Base-by-base conservation (phyloP, 2,797 vertebrate species). In the Pampus argenteus region DNA sequence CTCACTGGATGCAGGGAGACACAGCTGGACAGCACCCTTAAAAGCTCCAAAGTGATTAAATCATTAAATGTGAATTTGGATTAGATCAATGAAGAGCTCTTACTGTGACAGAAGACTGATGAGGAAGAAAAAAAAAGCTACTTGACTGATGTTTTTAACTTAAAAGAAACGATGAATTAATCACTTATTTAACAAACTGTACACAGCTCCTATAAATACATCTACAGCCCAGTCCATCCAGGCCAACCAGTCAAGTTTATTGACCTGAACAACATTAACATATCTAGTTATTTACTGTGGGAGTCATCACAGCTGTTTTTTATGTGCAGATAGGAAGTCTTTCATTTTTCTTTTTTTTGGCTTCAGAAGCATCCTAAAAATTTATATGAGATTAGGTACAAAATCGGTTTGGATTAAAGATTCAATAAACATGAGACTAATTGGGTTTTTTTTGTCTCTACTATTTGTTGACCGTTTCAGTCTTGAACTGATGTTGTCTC, bases 361-460 rank as follows among this genome's bases (percentile, higher is more conserved):
- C 2, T 25, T 10, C n/a, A 11, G 3, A 68, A 17, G 31, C 5
- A 25, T 56, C 36, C 40, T 2, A 65, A 66, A 65, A 34, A 51
- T 45, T 66, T 54, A 54, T 4, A 36, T 18, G 45, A 58, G 48
- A 13, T 15, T 2, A 67, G 23, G 26, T 42, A 67, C 40, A 34
- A 45, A 51, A 2, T 7, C n/a, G 68, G 36, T 74, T 66, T 80
- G 18, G 31, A 80, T 69, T 78, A 68, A 71, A 81, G 34, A 52
- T 34, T 62, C 1, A 48, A 4, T 65, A 40, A 60, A 56, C 36
- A 44, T 40, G 34, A 47, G 38, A 3, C 51, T 29, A 17, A 6
- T 7, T 15, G 22, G 6, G 20, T 38, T 47, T 31, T 51, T 13
- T 31, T 48, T 26, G n/a, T 34, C 38, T 66, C 17, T 1, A 8